Percentiles rank a stretch among this genome's conserved stretches.
These are phyloP conservation scores for Petaurus breviceps DNA, from an alignment of 2,113 vertebrate species.

Conservation along the genomic window DNA sequence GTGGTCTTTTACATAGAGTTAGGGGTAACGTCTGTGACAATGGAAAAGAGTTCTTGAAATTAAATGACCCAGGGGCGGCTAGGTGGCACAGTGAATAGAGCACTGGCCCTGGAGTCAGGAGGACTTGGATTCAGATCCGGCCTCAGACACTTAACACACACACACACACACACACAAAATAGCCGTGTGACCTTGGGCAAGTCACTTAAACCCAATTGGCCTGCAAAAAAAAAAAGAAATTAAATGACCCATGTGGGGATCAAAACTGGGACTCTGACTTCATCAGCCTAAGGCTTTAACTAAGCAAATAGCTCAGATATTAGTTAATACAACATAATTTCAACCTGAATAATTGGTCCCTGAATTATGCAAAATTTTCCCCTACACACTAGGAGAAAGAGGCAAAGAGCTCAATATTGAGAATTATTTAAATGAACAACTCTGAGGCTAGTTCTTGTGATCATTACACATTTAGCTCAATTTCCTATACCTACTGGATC, in stretches of 20 bases:
- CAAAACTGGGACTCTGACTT: background rate
- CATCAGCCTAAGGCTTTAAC: background rate
- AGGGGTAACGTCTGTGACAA: background rate
- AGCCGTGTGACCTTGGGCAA: too few species aligned
- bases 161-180: too few species aligned
- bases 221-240: too few species aligned
- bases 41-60: slow-evolving; percentile 5
- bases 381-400: background rate
- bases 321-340: background rate
- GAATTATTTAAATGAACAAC: background rate
- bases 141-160: too few species aligned
- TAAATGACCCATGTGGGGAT: background rate
- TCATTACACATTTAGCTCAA: background rate
- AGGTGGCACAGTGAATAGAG: too few species aligned
- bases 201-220: too few species aligned
- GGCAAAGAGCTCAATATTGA: background rate
- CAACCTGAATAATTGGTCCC: background rate
- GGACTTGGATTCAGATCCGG: too few species aligned
- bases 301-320: background rate
- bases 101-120: too few species aligned
- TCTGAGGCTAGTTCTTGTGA: background rate
- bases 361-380: background rate
- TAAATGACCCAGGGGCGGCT: background rate
- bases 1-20: background rate
- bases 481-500: background rate